Evolutionary conservation across 30 jellyfish, hydroid and myxozoan species (phyloP).

Genomic region (Morbakka virulenta): DNA sequence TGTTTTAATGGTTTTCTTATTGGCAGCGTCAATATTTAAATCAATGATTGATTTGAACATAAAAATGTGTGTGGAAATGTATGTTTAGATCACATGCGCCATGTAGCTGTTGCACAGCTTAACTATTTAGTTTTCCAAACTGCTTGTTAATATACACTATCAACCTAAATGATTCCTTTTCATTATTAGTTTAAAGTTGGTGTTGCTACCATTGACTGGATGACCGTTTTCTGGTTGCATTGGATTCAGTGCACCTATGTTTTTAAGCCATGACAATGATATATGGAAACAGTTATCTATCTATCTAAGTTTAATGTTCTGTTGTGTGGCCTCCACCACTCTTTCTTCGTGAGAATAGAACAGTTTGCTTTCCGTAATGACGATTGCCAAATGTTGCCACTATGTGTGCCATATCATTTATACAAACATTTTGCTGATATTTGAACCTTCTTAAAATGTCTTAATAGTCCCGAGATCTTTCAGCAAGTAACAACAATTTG

Average conservation of each 20-base stretch:
- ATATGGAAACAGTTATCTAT: constrained; percentile 1
- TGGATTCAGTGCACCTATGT: neutral
- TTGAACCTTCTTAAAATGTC: no score
- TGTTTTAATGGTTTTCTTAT: neutral
- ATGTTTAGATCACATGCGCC: constrained; percentile 15
- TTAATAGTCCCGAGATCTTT: no score
- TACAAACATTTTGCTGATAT: neutral
- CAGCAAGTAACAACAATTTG: no score
- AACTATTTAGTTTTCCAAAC: constrained; percentile 33
- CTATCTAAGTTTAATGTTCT: constrained; percentile 24
- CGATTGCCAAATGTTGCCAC: no score
- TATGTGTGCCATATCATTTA: no score
- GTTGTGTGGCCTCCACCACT: constrained; percentile 17
- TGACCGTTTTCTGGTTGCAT: neutral
- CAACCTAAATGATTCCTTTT: no score
- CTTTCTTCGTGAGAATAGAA: constrained; percentile 38
- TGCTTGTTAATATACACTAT: constrained; percentile 33
- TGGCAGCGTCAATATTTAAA: constrained; percentile 7
- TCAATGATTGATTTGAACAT: constrained; percentile 35
- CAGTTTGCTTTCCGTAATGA: no score
- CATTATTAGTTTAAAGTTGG: constrained; percentile 14
- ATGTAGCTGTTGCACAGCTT: constrained; percentile 53
- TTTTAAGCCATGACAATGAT: constrained; percentile 40
- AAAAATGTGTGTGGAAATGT: constrained; percentile 18
- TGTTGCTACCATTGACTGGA: constrained; percentile 51